Base-by-base conservation (phyloP, 1,140 invertebrate genomes). In the Andricus grossulariae region DNA sequence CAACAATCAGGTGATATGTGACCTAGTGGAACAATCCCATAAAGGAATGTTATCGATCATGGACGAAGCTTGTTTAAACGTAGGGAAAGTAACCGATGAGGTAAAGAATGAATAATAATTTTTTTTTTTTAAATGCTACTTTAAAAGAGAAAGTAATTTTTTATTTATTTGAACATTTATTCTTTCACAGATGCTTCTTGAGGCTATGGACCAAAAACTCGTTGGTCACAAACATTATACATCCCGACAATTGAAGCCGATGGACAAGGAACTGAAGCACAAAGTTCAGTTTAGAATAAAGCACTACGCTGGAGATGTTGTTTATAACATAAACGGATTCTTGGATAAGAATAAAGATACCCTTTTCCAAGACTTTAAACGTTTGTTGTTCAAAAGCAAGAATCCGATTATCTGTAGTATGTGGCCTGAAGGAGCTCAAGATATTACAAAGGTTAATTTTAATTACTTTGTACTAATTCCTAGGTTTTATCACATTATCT, bases 331-430 rank as follows among this genome's bases (percentile, higher is more conserved):
- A 50, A 93, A 94, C 50, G 97, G 97, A 15, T 99, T 99, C 89
- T 93, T 99, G 86, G 98, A 99, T 87, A 99, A 99, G 92, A 99
- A 99, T 89, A 98, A 96, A 90, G 98, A 99, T 89, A 96, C 96
- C 1, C 91, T 99, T 18, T 99, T 97, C 91, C 98, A 99, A 93
- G 98, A 99, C 90, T 97, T 99, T 83, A 99, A 99, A 92, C 92
- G 98, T 32, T 91, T 99, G 70, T 92, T 99, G 66, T 98, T 95
- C 90, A 95, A 94, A 80, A 97, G 96, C 55, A 93, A 92, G 19
- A 96, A 98, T 90, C 85, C 89, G 50, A 94, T 96, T 82, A 93
- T 99, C 18, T 94, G 94, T 74, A 92, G 92, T 66, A 99, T 99
- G 98, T 99, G 97, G 97, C 98, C 97, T 0, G 98, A 99, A 91